These are phyloP conservation scores for Marcusenius ussheri DNA, from an alignment of 2,113 vertebrate genomes.

Conservation along the genomic window DNA sequence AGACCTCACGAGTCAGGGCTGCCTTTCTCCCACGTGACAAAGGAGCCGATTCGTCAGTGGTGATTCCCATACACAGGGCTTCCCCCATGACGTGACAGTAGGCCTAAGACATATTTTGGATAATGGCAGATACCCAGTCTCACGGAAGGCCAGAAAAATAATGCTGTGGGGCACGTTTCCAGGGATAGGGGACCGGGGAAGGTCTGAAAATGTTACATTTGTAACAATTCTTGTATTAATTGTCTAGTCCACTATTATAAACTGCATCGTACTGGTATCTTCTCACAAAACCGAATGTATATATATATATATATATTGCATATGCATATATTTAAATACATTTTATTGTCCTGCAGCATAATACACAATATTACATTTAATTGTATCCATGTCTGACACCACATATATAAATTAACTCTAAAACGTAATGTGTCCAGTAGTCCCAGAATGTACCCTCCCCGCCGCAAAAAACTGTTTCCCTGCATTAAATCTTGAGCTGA, in stretches of 20 bases:
- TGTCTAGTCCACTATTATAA: slow-evolving; percentile 10
- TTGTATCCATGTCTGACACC: slow-evolving; percentile 35
- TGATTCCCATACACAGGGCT: neutral
- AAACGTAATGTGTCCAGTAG: slow-evolving; percentile 31
- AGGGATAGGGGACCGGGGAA: neutral
- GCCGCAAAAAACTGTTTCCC: slow-evolving; percentile 21
- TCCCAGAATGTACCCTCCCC: slow-evolving; percentile 41
- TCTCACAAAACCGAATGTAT: slow-evolving; percentile 21
- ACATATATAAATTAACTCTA: slow-evolving; percentile 32
- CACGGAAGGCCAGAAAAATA: neutral
- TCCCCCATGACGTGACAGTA: neutral
- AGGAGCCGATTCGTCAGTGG: neutral
- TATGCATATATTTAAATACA: slow-evolving; percentile 32
- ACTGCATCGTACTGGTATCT: slow-evolving; percentile 23
- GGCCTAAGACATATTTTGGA: neutral
- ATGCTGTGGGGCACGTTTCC: neutral
- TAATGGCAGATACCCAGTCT: neutral
- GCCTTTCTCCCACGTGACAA: neutral
- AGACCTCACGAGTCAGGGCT: neutral
- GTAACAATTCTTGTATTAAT: slow-evolving; percentile 23
- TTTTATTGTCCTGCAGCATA: slow-evolving; percentile 29
- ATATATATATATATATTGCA: slow-evolving; percentile 25
- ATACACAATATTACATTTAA: slow-evolving; percentile 23
- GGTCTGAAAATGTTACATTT: slow-evolving; percentile 2
- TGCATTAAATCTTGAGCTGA: slow-evolving; percentile 30